Conservation (phyloP, 2,888 invertebrate genomes). For the Synergus itoensis region DNA sequence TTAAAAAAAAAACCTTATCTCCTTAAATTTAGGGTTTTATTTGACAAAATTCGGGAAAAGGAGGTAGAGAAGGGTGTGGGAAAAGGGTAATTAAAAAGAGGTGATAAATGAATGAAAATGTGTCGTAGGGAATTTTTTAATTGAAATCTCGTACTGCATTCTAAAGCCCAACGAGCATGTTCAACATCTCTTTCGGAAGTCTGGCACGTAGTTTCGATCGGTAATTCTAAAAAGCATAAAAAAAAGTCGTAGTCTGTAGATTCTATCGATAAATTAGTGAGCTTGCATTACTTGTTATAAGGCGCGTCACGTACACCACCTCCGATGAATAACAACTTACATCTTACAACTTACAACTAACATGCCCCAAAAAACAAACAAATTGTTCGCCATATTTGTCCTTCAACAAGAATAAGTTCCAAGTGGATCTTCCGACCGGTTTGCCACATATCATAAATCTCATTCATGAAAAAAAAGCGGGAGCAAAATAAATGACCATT, state of each 20-base stretch:
- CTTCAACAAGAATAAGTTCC: constrained; percentile 33
- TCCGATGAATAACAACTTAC: constrained; percentile 30
- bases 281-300: constrained; percentile 6
- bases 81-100: too few species aligned
- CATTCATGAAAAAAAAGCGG: constrained; percentile 4
- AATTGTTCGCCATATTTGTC: constrained; percentile 39
- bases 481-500: not conserved
- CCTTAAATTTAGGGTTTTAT: not conserved
- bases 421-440: constrained; percentile 32
- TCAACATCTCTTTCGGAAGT: constrained; percentile 26
- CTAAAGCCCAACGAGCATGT: not conserved
- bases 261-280: constrained; percentile 39
- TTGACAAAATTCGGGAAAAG: too few species aligned
- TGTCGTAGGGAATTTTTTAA: not conserved
- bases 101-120: not conserved
- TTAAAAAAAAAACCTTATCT: not conserved
- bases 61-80: too few species aligned
- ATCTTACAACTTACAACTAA: constrained; percentile 17
- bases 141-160: constrained; percentile 8
- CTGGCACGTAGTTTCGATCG: constrained; percentile 25
- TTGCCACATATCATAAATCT: constrained; percentile 37
- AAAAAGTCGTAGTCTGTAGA: constrained; percentile 25
- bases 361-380: constrained; percentile 28
- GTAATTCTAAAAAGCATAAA: not conserved
- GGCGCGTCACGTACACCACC: constrained; percentile 31